Percentiles rank a stretch among this genome's conserved stretches.
Conservation (phyloP, 2,797 vertebrate species). For the Austrolebias charrua region DNA sequence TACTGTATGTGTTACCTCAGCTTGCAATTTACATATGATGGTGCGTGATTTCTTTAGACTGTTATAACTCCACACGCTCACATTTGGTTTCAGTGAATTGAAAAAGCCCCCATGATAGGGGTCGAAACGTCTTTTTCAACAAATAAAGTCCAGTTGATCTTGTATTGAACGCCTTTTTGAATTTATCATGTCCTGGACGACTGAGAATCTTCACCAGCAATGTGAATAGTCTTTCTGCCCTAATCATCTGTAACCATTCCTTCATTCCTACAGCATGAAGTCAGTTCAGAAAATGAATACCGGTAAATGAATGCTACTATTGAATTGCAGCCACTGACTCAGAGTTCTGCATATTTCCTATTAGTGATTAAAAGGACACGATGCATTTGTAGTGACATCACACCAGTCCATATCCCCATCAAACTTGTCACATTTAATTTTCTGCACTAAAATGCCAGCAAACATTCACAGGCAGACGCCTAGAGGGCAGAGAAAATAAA, state of each 20-base stretch:
- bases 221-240: background rate
- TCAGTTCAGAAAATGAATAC: background rate
- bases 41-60: too few relatives aligned
- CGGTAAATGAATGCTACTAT: background rate
- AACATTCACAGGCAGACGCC: conserved; percentile 11
- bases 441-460: background rate
- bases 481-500: conserved; percentile 15
- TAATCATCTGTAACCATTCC: background rate
- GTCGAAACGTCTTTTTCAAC: too few relatives aligned
- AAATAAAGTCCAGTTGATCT: too few relatives aligned
- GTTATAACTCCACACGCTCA: too few relatives aligned
- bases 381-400: conserved; percentile 5
- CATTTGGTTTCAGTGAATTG: too few relatives aligned
- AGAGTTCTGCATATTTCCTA: background rate
- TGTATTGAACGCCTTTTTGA: too few relatives aligned
- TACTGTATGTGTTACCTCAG: too few relatives aligned
- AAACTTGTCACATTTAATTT: background rate
- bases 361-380: background rate
- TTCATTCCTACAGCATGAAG: background rate
- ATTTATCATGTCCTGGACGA: too few relatives aligned
- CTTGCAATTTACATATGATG: too few relatives aligned
- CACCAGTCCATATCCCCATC: background rate
- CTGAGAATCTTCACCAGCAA: too few relatives aligned
- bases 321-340: background rate
- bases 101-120: too few relatives aligned